Percentiles rank a stretch among this genome's conserved stretches.
phyloP scores from a whole-genome alignment of 2,113 vertebrate genomes.

The Halcyon senegalensis region DNA sequence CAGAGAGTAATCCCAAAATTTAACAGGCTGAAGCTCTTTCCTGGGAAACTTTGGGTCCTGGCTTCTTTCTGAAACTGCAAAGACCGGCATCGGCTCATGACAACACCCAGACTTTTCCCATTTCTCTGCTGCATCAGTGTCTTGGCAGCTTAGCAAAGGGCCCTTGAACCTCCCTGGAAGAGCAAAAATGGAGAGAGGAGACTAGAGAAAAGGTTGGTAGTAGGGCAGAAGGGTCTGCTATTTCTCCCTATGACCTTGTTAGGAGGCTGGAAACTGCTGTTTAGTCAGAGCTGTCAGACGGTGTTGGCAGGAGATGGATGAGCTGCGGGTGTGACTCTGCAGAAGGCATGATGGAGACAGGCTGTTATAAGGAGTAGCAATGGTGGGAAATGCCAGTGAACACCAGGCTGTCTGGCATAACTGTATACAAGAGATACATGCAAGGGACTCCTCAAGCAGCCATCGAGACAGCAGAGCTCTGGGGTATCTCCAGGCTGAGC shows the following conservation, averaged over 20 bases:
- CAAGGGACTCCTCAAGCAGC: neutral
- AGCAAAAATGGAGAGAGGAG: neutral
- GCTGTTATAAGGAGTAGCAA: neutral
- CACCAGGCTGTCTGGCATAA: neutral
- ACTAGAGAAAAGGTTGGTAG: neutral
- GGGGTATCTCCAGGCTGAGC: neutral
- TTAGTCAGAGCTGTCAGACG: neutral
- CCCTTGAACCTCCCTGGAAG: neutral
- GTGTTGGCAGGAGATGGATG: slow-evolving; percentile 27
- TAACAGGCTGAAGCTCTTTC: neutral
- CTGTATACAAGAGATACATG: neutral
- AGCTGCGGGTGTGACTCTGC: neutral
- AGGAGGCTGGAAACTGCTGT: slow-evolving; percentile 14
- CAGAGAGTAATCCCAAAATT: neutral
- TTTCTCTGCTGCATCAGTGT: neutral
- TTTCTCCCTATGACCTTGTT: neutral
- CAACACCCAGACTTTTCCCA: neutral
- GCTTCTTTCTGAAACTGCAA: neutral
- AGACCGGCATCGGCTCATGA: neutral
- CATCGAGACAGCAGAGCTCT: neutral
- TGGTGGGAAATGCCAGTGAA: neutral
- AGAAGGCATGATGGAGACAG: neutral
- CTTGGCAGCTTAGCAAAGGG: neutral
- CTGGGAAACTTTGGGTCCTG: neutral
- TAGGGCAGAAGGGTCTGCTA: neutral